phyloP scores from a whole-genome alignment of 2,888 invertebrate species.

The Liodrosophila aerea region DNA sequence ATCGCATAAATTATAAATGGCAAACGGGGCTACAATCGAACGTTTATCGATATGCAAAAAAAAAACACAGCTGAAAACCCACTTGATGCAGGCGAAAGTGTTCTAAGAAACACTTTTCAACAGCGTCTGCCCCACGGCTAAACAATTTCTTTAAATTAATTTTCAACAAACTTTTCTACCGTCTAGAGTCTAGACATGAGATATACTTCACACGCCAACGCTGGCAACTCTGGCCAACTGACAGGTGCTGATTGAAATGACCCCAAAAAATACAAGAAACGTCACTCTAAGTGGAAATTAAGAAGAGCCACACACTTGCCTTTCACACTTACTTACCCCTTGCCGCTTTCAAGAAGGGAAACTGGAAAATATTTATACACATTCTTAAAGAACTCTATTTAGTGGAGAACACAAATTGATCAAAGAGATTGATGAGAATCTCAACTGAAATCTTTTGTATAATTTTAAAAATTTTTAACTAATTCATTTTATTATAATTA shows the following conservation, averaged over 20 bases:
- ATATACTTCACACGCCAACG: slow-evolving; percentile 65
- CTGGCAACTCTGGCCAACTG: slow-evolving; percentile 43
- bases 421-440: too few relatives aligned
- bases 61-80: neutral
- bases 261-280: slow-evolving; percentile 51
- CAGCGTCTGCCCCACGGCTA: slow-evolving; percentile 26
- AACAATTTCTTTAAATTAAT: slow-evolving; percentile 73
- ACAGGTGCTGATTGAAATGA: slow-evolving; percentile 76
- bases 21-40: slow-evolving; percentile 30
- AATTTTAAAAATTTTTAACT: too few relatives aligned
- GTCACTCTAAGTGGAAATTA: slow-evolving; percentile 30
- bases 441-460: too few relatives aligned
- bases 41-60: slow-evolving; percentile 64
- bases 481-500: too few relatives aligned
- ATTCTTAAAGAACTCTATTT: slow-evolving; percentile 13
- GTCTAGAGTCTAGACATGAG: slow-evolving; percentile 45
- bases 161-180: slow-evolving; percentile 48
- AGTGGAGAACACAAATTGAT: slow-evolving; percentile 9
- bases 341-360: too few relatives aligned
- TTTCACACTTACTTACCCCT: slow-evolving; percentile 57
- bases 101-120: slow-evolving; percentile 39
- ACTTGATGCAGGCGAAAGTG: slow-evolving; percentile 56
- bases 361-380: slow-evolving; percentile 12
- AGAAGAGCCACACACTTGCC: slow-evolving; percentile 44
- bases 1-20: slow-evolving; percentile 70